A percentile compares a stretch with the other conserved stretches of the same genome.
phyloP scores from a whole-genome alignment of 2,797 vertebrate genomes.

The Neopelma chrysocephalum region DNA sequence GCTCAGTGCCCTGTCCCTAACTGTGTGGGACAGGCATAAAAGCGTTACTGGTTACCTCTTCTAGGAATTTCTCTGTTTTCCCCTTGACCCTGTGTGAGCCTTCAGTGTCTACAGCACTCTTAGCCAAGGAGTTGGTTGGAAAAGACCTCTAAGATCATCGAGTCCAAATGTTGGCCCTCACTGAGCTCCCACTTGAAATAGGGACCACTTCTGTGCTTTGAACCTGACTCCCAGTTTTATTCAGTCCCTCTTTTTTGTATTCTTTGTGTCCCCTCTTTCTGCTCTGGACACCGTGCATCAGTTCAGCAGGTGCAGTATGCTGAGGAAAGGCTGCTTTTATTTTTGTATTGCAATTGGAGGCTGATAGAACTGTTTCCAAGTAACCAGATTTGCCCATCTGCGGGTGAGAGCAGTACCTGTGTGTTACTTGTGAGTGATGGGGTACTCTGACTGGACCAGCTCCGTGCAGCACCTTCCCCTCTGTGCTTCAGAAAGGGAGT shows the following conservation, averaged over 20 bases:
- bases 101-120: neutral
- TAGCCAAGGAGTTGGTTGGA: neutral
- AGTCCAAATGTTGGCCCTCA: neutral
- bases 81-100: neutral
- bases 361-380: neutral
- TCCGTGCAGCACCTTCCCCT: neutral
- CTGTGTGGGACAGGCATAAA: neutral
- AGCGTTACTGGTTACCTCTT: neutral
- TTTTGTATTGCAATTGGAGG: neutral
- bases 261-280: neutral
- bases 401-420: neutral
- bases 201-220: neutral
- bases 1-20: accelerated
- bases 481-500: neutral
- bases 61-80: neutral
- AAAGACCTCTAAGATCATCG: too few relatives aligned
- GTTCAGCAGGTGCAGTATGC: neutral
- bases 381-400: neutral
- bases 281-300: neutral
- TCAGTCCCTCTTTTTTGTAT: neutral
- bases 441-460: neutral
- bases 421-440: neutral
- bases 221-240: neutral
- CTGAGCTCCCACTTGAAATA: neutral
- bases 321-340: neutral